A percentile compares a stretch with the other conserved stretches of the same genome.
Evolutionary conservation across 1,140 invertebrate species (phyloP).

Genomic region (Polypedilum pembai): DNA sequence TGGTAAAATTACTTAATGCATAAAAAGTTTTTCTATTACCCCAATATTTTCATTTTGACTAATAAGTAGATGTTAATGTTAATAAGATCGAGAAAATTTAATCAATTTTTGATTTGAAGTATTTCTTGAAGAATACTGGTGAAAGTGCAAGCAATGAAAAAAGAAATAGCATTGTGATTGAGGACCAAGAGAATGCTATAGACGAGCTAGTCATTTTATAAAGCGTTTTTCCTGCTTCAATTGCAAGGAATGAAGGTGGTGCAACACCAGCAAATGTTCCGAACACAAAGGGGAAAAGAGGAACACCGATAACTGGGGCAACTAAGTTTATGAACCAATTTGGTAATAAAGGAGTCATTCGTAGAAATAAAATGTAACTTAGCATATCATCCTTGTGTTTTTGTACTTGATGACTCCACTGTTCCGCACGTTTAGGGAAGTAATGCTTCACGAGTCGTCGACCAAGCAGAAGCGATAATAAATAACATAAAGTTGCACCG

Average conservation of each 20-base stretch:
- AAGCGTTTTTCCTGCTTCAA: constrained; percentile 94
- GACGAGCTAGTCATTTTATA: constrained; percentile 85
- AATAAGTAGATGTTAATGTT: too few species aligned
- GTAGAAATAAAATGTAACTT: constrained; percentile 94
- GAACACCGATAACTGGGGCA: constrained; percentile 93
- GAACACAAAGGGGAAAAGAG: constrained; percentile 81
- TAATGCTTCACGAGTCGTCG: constrained; percentile 76
- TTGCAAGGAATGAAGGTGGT: constrained; percentile 94
- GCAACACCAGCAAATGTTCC: constrained; percentile 92
- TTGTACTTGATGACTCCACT: constrained; percentile 78
- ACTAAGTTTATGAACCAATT: constrained; percentile 99
- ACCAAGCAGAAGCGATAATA: constrained; percentile 83
- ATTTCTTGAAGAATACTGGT: constrained; percentile 85
- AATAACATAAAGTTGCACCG: constrained; percentile 92
- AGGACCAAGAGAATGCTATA: constrained; percentile 84
- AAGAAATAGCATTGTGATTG: constrained; percentile 64
- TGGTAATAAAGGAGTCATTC: constrained; percentile 95
- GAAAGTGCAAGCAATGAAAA: constrained; percentile 79
- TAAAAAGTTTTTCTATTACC: too few species aligned
- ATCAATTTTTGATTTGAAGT: constrained; percentile 72
- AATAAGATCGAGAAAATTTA: constrained; percentile 45
- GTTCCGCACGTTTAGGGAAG: constrained; percentile 76
- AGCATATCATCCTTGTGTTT: constrained; percentile 84
- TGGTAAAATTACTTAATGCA: too few species aligned
- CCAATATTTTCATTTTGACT: too few species aligned